Base-by-base conservation (phyloP, 2,797 vertebrate genomes). In the Numenius phaeopus region DNA sequence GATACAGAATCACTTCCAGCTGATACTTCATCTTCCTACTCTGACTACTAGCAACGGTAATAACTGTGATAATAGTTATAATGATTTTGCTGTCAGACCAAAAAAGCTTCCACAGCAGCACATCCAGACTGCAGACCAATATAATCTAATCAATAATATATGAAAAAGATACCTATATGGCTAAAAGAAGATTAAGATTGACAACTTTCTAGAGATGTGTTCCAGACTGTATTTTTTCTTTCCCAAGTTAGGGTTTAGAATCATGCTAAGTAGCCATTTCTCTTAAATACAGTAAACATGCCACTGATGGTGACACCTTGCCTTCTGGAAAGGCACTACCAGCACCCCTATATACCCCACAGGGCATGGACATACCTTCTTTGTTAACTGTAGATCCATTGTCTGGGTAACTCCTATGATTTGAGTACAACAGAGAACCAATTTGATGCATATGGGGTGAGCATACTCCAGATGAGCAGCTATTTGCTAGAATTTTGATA, bases 91-190 rank as follows among this genome's bases (percentile, higher is more conserved):
- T 80, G 58, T 87, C 70, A 95, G 40, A 90, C 2, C 0, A 17
- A 89, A 84, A 94, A 80, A 76, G 29, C 76, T 86, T 92, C 72
- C 72, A 83, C 24, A 81, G 61, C 52, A 85, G 82, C 57, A 75
- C 42, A 76, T 81, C 20, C 54, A 94, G 91, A 72, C 58, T 85
- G 81, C 65, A 85, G 75, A 87, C 71, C 66, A 88, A 64, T 75
- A 59, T 39, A 66, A 90, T 50, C 81, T 89, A 90, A 94, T 87
- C 71, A 78, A 75, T 94, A 91, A 80, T 70, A 78, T 37, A 87
- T 73, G 40, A 92, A 83, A 90, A 93, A 89, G 39, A 89, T 34
- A 85, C 24, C 58, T 69, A 49, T 39, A 77, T 26, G n/a, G n/a
- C 78, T 89, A 72, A 95, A 79, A 90, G 75, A 76, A 52, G 37